Percentiles rank a stretch among this genome's conserved stretches.
phyloP scores from a whole-genome alignment of 1,140 invertebrate genomes.

The Brachionus plicatilis region DNA sequence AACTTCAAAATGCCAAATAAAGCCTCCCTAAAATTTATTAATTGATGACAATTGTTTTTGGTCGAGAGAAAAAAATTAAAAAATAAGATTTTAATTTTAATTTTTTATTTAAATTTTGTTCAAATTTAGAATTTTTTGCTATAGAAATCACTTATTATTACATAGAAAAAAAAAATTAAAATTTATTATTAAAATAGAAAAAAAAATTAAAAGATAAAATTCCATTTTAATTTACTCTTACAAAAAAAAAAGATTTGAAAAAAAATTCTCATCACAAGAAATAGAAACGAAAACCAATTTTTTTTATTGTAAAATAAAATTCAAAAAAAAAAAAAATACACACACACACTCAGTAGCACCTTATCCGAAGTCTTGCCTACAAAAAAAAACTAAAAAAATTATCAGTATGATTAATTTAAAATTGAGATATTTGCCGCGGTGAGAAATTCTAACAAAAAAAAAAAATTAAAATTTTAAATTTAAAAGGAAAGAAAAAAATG shows the following conservation, averaged over 20 bases:
- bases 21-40: no score
- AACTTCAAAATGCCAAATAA: no score
- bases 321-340: background rate
- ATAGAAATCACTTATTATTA: background rate
- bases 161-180: background rate
- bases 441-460: background rate
- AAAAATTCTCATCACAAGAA: slow-evolving; percentile 29
- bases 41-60: no score
- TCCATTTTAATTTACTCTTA: background rate
- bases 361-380: background rate
- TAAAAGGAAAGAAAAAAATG: background rate
- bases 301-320: background rate
- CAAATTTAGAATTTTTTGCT: background rate
- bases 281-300: slow-evolving; percentile 14
- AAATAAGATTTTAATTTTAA: background rate
- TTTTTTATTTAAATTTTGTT: background rate
- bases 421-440: slow-evolving; percentile 12
- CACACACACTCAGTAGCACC: background rate
- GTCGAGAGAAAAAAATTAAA: background rate
- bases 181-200: background rate
- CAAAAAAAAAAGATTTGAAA: background rate
- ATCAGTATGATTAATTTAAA: background rate
- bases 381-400: background rate
- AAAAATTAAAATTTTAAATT: background rate
- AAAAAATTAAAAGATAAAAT: background rate